Conservation (phyloP, 2,113 vertebrate species). For the Nesoenas mayeri region DNA sequence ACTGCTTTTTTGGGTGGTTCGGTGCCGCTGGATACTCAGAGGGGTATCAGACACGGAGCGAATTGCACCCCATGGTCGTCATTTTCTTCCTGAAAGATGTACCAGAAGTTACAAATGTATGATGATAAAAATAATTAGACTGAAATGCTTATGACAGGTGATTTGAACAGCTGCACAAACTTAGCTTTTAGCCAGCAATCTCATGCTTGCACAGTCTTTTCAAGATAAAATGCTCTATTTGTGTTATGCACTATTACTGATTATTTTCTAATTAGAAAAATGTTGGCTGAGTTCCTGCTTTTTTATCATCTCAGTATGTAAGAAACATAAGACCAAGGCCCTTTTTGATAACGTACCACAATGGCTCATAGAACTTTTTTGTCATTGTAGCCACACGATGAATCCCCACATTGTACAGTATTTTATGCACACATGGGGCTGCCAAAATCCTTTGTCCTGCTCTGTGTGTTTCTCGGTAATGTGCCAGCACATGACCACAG, state of each 20-base stretch:
- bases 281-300: not conserved
- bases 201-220: not conserved
- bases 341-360: not conserved
- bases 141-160: not conserved
- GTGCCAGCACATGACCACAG: not conserved
- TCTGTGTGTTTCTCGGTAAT: not conserved
- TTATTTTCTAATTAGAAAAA: slow-evolving; percentile 32
- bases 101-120: slow-evolving; percentile 6
- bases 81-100: slow-evolving; percentile 6
- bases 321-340: not conserved
- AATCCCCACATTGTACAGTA: not conserved
- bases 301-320: not conserved
- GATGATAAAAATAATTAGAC: not conserved
- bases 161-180: slow-evolving; percentile 17
- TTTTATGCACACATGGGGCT: not conserved
- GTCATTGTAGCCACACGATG: not conserved
- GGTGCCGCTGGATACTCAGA: not conserved
- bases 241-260: not conserved
- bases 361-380: not conserved
- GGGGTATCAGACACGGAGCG: not conserved
- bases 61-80: not conserved
- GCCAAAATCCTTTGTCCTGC: slow-evolving; percentile 28
- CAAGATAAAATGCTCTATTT: not conserved
- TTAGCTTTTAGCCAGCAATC: not conserved
- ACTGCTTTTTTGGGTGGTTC: not conserved